Evolutionary conservation across 64 coral and sea anemone species (phyloP).

Genomic region (Astreopora myriophthalma): DNA sequence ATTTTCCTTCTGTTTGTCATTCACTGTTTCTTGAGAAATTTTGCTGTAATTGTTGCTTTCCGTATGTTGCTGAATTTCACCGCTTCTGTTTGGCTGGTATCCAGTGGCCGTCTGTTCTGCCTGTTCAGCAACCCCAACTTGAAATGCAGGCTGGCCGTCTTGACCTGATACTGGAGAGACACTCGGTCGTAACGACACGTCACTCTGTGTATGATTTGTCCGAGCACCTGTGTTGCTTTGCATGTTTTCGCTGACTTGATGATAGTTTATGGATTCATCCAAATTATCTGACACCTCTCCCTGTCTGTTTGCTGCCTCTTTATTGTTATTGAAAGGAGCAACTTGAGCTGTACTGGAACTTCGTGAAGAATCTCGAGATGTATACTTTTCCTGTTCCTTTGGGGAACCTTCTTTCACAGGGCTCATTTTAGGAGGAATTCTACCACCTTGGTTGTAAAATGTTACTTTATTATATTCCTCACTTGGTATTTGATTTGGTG

Average conservation of each 20-base stretch:
- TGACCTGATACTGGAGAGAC: too few relatives aligned
- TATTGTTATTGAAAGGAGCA: neutral
- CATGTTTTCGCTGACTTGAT: neutral
- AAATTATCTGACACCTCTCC: neutral
- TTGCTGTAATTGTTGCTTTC: neutral
- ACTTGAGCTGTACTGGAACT: neutral
- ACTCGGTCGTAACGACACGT: neutral
- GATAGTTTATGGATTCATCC: neutral
- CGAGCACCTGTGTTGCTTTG: neutral
- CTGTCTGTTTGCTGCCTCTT: neutral
- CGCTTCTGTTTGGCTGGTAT: neutral
- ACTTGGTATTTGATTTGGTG: neutral
- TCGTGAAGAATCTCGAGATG: neutral
- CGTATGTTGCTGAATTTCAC: neutral
- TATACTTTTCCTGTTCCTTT: neutral
- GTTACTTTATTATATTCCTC: neutral
- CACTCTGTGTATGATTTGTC: neutral
- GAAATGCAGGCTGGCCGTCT: neutral
- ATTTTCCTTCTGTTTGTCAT: neutral
- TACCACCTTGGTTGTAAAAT: neutral
- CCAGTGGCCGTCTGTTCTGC: neutral
- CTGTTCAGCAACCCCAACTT: neutral
- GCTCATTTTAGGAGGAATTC: neutral
- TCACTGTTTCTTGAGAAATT: neutral
- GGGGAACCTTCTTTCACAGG: neutral